Evolutionary conservation across 1,140 invertebrate genomes (phyloP).

Genomic region (Conus ventricosus): DNA sequence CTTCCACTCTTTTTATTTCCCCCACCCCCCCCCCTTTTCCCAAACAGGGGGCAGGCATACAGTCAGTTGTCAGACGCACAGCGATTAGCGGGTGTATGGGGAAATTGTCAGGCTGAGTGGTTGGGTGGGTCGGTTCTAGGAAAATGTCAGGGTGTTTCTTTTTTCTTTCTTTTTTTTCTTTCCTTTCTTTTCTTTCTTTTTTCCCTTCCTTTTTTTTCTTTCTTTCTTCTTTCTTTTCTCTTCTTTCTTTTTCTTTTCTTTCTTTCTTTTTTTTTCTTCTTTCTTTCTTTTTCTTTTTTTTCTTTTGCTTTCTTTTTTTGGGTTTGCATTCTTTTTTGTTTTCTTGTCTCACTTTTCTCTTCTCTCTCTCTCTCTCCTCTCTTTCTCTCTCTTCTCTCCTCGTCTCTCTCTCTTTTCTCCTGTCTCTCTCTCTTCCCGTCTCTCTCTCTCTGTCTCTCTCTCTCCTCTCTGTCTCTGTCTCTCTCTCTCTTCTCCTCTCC

Average conservation of each 20-base stretch:
- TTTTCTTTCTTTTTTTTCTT: too few species aligned
- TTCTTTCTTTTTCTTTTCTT: background rate
- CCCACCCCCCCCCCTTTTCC: too few species aligned
- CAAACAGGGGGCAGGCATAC: too few species aligned
- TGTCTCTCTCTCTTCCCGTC: too few species aligned
- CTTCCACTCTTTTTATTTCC: too few species aligned
- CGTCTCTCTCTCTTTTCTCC: background rate
- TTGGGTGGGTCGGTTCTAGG: too few species aligned
- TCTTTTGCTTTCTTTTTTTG: background rate
- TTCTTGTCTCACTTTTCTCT: constrained; percentile 18
- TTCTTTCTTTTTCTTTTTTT: background rate
- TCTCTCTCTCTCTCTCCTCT: constrained; percentile 32
- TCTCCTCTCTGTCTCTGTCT: too few species aligned
- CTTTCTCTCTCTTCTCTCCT: constrained; percentile 18
- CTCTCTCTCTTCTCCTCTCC: too few species aligned
- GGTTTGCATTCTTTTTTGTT: background rate
- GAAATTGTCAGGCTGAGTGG: too few species aligned
- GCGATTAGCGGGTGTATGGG: too few species aligned
- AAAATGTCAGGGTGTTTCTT: too few species aligned
- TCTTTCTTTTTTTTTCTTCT: background rate
- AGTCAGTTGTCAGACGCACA: too few species aligned
- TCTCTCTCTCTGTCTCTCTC: background rate
- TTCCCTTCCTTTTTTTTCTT: background rate
- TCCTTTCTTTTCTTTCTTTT: background rate
- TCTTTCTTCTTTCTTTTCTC: background rate